A percentile compares a stretch with the other conserved stretches of the same genome.
Conservation (phyloP, 2,888 invertebrate genomes). For the Leucoma salicis region DNA sequence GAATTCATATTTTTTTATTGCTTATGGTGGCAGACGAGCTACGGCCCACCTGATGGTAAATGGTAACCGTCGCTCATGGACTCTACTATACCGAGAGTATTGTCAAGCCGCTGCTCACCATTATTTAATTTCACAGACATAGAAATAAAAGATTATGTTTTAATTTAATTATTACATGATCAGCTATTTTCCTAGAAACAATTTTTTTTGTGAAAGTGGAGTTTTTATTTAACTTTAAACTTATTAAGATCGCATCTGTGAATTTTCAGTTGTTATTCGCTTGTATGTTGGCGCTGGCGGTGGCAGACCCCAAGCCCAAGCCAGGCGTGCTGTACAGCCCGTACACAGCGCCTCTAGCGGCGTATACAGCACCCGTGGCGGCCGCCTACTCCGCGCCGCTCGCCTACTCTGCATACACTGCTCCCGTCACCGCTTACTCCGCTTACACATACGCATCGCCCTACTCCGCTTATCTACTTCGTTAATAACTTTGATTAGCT, state of each 20-base stretch:
- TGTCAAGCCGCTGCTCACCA: no score
- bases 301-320: constrained; percentile 14
- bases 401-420: constrained; percentile 43
- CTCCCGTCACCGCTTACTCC: constrained; percentile 50
- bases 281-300: constrained; percentile 48
- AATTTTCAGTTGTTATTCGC: constrained; percentile 56
- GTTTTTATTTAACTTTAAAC: not conserved
- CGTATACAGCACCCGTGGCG: constrained; percentile 42
- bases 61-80: no score
- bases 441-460: constrained; percentile 45
- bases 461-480: constrained; percentile 15
- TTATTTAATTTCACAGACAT: not conserved
- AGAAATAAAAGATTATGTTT: not conserved
- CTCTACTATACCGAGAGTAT: no score
- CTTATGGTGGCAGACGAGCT: no score
- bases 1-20: no score
- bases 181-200: no score
- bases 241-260: constrained; percentile 2
- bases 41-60: no score
- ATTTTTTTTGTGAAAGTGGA: not conserved
- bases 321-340: constrained; percentile 39
- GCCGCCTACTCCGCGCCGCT: constrained; percentile 36
- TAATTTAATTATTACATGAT: not conserved
- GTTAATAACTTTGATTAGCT: not conserved
- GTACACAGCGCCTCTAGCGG: constrained; percentile 42